A percentile compares a stretch with the other conserved stretches of the same genome.
Evolutionary conservation across 2,797 vertebrate genomes (phyloP).

Genomic region (Sebastes oblongus): DNA sequence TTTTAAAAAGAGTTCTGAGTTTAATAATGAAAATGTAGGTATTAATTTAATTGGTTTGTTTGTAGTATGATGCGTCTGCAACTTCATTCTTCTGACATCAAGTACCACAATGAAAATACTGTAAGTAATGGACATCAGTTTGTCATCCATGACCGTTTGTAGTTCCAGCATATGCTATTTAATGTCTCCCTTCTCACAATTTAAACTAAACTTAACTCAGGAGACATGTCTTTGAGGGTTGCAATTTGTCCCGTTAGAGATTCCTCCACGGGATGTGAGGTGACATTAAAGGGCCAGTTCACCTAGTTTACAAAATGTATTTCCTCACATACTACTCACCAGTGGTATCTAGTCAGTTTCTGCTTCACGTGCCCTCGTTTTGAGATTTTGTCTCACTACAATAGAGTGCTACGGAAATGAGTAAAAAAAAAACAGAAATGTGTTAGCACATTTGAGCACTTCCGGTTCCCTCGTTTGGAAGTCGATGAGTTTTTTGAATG

Average conservation of each 20-base stretch:
- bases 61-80: not conserved
- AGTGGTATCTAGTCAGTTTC: not conserved
- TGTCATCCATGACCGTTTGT: not conserved
- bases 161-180: not conserved
- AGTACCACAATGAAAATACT: not conserved
- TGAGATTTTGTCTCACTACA: not conserved
- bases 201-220: not conserved
- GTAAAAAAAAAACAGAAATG: too few species aligned
- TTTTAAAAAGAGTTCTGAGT: not conserved
- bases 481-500: too few species aligned
- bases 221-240: not conserved
- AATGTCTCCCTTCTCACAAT: not conserved
- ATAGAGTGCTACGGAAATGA: not conserved
- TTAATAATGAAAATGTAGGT: not conserved
- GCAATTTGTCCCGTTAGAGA: not conserved
- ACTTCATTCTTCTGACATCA: not conserved
- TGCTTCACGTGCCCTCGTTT: not conserved
- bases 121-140: not conserved
- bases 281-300: not conserved
- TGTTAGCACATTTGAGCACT: too few species aligned
- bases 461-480: too few species aligned
- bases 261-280: not conserved
- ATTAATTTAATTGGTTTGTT: not conserved
- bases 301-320: not conserved
- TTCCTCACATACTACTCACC: too few species aligned